Base-by-base conservation (phyloP, 92 coral and sea anemone species). In the Phenganax subtilis region DNA sequence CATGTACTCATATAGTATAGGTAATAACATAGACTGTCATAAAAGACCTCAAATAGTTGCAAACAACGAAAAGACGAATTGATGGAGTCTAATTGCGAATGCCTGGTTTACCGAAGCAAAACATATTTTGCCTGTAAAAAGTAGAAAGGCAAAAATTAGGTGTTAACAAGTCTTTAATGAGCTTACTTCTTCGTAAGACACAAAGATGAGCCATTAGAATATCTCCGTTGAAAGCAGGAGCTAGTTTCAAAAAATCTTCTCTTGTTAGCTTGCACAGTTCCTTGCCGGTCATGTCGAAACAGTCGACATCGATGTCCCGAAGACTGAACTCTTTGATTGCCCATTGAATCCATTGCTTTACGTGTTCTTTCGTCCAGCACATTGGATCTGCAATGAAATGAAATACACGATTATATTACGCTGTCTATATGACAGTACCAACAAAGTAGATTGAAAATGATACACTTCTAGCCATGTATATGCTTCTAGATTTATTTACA, bases 201-300 rank as follows among this genome's bases (percentile, higher is more conserved):
- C 99, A 96, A 63, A 96, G 89, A 82, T 96, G 99, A 1, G 99
- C 99, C 99, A 96, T 90, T 54, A 96, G 83, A 69, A 96, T 96
- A 29, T 96, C 99, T 12, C 99, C 99, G 79, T 96, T 96, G 88
- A 92, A 96, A 11, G 99, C 99, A 57, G 99, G 99, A 15, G 99
- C 99, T 65, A 96, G 97, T 71, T 96, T 96, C 93, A 96, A 92
- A 76, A 96, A 96, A 10, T 91, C 99, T 54, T 96, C 99, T 57
- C 99, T 77, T 7, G 97, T 96, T 71, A 96, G 80, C 16, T 91
- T 91, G 80, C 99, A 96, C 1, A 96, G 91, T 29, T 96, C 92
- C 57, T 90, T 88, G 47, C 99, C 99, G 47, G 91, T 93, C 93
- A 96, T 96, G 84, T 92, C 92, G 76, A 96, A 96, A n/a, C 97